Evolutionary conservation across 2,797 vertebrate species (phyloP), one percentile per base, ranked within the genome.

Genomic region (Amblyopsis hoosieri): DNA sequence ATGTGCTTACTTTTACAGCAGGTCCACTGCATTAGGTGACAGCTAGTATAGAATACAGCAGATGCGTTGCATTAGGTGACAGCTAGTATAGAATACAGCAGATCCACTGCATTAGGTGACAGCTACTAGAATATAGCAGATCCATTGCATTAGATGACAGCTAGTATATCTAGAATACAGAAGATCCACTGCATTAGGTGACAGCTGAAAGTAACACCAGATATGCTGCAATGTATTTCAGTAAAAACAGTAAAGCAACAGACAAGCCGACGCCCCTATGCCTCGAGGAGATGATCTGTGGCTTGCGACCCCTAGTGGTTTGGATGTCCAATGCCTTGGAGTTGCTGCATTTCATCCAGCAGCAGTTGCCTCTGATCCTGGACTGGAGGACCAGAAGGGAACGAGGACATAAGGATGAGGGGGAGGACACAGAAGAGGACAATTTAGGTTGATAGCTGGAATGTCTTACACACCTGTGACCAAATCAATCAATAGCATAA

Each of bases 321-420:
- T 94, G 93, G 93, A 92, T 94, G 93, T 86, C 93, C 64, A 94
- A 93, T 81, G 85, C 89, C 54, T 78, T 93, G 55, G 92, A 94
- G 77, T 79, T 94, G 72, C 88, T 94, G 60, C 89, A 94, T 62
- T 92, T 94, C 62, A 78, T 93, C 67, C 93, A 94, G 69, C 81
- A 87, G 62, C 88, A 93, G 76, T 75, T 94, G 69, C 93, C 92
- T 67, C 75, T 79, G 11, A 76, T 93, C 37, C 81, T 94, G 71
- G 85, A 89, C 50, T 90, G 85, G 81, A 89, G 86, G 72, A 86
- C 61, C 33, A 49, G 7, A 8, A 62, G 67, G 49, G 84, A 83
- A 54, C 69, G 77, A 47, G 50, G 56, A 17, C 57, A 73, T 62
- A 74, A 74, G 11, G 75, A 62, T 48, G 76, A 69, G 11, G 71